phyloP scores from a whole-genome alignment of 2,888 invertebrate species.

The Choreutis nemorana region DNA sequence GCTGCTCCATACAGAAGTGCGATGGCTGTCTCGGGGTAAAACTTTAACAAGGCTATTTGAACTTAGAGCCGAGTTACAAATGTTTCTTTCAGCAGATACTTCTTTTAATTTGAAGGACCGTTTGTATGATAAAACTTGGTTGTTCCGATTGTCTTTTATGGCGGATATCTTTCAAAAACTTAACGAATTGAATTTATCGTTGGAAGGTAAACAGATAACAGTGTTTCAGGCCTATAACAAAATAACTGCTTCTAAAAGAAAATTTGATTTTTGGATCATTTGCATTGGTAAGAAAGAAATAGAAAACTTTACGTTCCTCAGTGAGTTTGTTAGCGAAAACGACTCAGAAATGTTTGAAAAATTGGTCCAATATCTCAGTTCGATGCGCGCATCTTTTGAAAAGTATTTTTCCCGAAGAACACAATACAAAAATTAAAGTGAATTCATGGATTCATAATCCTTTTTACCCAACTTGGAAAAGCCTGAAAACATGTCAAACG shows the following conservation, averaged over 20 bases:
- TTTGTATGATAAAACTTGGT: slow-evolving; percentile 13
- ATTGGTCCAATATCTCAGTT: slow-evolving; percentile 17
- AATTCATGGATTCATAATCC: slow-evolving; percentile 18
- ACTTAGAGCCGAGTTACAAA: slow-evolving; percentile 16
- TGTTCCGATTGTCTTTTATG: slow-evolving; percentile 14
- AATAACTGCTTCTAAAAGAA: slow-evolving; percentile 18
- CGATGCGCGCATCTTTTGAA: slow-evolving; percentile 18
- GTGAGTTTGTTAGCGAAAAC: slow-evolving; percentile 18
- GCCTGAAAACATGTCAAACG: slow-evolving; percentile 17
- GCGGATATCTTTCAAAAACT: slow-evolving; percentile 14
- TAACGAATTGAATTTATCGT: slow-evolving; percentile 16
- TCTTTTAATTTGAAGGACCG: slow-evolving; percentile 15
- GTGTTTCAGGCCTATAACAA: slow-evolving; percentile 17
- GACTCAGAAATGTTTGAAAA: slow-evolving; percentile 19
- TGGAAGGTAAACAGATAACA: slow-evolving; percentile 19
- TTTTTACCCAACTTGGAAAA: slow-evolving; percentile 19
- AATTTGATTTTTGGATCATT: slow-evolving; percentile 18
- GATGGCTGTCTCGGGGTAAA: slow-evolving; percentile 18
- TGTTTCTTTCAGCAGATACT: slow-evolving; percentile 12
- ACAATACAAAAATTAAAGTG: slow-evolving; percentile 18
- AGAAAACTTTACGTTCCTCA: slow-evolving; percentile 18
- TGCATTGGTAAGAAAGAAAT: slow-evolving; percentile 14
- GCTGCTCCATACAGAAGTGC: slow-evolving; percentile 17
- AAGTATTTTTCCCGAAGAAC: slow-evolving; percentile 18
- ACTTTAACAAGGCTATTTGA: slow-evolving; percentile 14